Conservation (phyloP, 2,797 vertebrate genomes). For the Lagocephalus sceleratus region DNA sequence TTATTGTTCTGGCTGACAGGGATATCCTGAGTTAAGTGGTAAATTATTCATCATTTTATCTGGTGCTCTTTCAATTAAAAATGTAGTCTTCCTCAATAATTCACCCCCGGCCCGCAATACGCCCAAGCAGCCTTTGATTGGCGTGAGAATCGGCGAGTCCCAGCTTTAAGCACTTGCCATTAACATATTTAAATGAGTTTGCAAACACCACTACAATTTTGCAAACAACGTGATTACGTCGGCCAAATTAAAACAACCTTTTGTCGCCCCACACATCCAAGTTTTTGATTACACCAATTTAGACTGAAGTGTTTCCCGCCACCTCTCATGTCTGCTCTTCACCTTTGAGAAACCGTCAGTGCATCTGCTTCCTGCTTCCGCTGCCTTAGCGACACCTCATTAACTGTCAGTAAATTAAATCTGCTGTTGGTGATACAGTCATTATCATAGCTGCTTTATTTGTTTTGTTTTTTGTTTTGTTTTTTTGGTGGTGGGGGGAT, state of each 20-base stretch:
- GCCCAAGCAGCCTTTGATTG: conserved; percentile 31
- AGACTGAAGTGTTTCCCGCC: conserved; percentile 58
- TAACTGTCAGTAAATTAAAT: neutral
- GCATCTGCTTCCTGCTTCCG: conserved; percentile 15
- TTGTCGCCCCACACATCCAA: conserved; percentile 62
- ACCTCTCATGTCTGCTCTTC: conserved; percentile 16
- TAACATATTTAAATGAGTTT: conserved; percentile 56
- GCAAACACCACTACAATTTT: conserved; percentile 59
- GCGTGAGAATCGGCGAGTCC: conserved; percentile 7
- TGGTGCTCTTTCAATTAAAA: conserved; percentile 59
- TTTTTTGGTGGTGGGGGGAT: too few relatives aligned
- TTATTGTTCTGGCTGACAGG: conserved; percentile 50
- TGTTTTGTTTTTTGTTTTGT: neutral
- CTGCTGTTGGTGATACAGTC: neutral
- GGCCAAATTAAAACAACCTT: conserved; percentile 61
- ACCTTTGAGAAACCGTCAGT: conserved; percentile 15
- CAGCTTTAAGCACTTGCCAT: conserved; percentile 38
- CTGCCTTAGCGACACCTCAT: neutral
- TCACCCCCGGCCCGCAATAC: conserved; percentile 23
- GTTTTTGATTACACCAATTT: conserved; percentile 73
- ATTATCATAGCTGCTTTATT: neutral
- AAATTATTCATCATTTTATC: conserved; percentile 64
- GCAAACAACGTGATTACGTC: conserved; percentile 63
- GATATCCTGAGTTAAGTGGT: conserved; percentile 49
- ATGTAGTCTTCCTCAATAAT: conserved; percentile 58